Conservation (phyloP, 2,888 invertebrate species). For the Gibbula magus region DNA sequence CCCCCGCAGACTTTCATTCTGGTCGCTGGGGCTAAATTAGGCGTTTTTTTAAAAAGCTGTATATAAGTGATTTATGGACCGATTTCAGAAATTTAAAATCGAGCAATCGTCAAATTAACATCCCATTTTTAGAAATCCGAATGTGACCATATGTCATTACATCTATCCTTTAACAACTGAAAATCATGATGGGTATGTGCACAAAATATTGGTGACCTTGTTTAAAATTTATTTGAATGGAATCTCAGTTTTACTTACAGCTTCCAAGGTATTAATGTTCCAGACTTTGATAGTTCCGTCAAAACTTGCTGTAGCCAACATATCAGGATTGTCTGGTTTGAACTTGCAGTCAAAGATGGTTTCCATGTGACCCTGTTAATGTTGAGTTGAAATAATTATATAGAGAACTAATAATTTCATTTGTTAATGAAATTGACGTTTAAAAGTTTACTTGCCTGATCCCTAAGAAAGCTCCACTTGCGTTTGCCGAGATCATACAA, state of each 20-base stretch:
- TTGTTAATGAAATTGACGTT: background rate
- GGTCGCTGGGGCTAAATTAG: no score
- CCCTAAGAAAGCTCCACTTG: constrained; percentile 75
- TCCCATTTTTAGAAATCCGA: no score
- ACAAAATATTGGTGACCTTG: no score
- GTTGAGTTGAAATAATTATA: background rate
- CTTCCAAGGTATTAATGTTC: constrained; percentile 72
- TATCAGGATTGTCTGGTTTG: constrained; percentile 72
- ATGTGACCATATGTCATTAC: no score
- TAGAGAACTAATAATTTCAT: background rate
- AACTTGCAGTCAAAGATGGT: constrained; percentile 77
- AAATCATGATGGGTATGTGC: no score
- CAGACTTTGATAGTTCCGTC: constrained; percentile 76
- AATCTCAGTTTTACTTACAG: constrained; percentile 61
- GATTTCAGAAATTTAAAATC: no score
- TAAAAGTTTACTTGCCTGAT: constrained; percentile 64
- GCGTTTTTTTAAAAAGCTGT: no score
- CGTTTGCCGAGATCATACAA: constrained; percentile 73
- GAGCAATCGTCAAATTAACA: no score
- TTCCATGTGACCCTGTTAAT: constrained; percentile 74
- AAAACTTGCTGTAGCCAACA: constrained; percentile 76
- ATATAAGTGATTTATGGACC: no score
- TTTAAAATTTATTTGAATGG: background rate
- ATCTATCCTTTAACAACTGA: no score
- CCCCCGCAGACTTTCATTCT: no score